phyloP scores from a whole-genome alignment of 2,797 vertebrate genomes.

The Scyliorhinus canicula region DNA sequence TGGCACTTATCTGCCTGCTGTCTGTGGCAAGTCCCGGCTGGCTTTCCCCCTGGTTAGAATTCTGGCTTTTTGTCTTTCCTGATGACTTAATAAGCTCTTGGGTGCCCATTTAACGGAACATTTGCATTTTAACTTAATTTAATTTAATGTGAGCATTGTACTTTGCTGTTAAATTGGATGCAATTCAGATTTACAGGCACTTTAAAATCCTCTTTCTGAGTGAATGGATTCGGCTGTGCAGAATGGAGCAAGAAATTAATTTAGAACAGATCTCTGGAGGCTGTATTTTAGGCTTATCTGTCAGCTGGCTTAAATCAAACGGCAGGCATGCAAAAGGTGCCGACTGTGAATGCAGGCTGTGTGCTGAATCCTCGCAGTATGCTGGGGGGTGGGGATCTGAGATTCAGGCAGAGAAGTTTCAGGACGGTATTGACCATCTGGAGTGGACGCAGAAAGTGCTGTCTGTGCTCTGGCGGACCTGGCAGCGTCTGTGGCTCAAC shows the following conservation, averaged over 20 bases:
- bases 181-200: background rate
- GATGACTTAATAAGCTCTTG: background rate
- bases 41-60: background rate
- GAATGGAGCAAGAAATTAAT: background rate
- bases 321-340: background rate
- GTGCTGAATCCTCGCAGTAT: too few relatives aligned
- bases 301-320: background rate
- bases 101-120: background rate
- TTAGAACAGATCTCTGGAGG: background rate
- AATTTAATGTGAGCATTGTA: conserved; percentile 5
- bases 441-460: background rate
- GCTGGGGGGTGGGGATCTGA: too few relatives aligned
- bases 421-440: background rate
- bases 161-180: background rate
- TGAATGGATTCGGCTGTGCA: background rate
- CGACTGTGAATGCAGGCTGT: background rate
- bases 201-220: background rate
- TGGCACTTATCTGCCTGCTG: background rate
- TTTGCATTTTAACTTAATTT: conserved; percentile 24
- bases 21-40: background rate
- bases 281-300: background rate
- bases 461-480: background rate
- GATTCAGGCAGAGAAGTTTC: background rate
- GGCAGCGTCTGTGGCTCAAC: too few relatives aligned
- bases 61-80: background rate